Percentiles rank a stretch among this genome's conserved stretches.
These are phyloP conservation scores for Rallus limicola DNA, from an alignment of 2,113 vertebrate genomes.

Conservation along the genomic window DNA sequence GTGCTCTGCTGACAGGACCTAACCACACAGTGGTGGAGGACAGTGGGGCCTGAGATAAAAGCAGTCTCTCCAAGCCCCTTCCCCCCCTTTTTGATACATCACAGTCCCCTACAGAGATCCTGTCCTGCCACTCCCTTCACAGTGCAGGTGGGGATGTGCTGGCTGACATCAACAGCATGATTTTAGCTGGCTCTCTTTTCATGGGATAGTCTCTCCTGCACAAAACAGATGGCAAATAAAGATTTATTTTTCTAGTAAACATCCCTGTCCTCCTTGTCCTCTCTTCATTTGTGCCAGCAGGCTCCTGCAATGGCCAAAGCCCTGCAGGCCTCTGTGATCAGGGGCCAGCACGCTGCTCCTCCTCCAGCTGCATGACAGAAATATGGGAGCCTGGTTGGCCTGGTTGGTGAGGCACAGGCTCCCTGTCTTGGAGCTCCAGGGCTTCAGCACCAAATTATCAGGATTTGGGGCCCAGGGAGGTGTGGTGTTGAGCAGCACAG, in stretches of 20 bases:
- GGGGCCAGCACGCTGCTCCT: neutral
- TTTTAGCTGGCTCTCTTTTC: neutral
- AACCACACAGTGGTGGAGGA: neutral
- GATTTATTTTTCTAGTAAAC: constrained; percentile 47
- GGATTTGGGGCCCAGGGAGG: neutral
- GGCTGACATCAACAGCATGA: neutral
- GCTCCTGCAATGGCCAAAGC: neutral
- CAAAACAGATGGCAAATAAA: constrained; percentile 29
- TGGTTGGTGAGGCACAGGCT: neutral
- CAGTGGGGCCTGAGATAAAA: neutral
- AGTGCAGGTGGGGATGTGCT: neutral
- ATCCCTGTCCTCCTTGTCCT: neutral
- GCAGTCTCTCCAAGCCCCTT: neutral
- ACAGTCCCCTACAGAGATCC: neutral
- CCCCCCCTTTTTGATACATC: fast-evolving
- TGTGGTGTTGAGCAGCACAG: neutral
- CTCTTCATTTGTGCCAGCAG: neutral
- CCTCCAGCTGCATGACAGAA: neutral
- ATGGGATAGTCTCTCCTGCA: neutral
- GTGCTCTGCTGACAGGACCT: neutral
- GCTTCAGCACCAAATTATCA: fast-evolving
- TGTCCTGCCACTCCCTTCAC: neutral
- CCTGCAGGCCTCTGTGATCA: neutral
- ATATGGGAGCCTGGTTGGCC: neutral
- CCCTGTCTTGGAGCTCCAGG: neutral